These are phyloP conservation scores for Nomada lathburiana DNA, from an alignment of 2,888 invertebrate species.

Conservation along the genomic window DNA sequence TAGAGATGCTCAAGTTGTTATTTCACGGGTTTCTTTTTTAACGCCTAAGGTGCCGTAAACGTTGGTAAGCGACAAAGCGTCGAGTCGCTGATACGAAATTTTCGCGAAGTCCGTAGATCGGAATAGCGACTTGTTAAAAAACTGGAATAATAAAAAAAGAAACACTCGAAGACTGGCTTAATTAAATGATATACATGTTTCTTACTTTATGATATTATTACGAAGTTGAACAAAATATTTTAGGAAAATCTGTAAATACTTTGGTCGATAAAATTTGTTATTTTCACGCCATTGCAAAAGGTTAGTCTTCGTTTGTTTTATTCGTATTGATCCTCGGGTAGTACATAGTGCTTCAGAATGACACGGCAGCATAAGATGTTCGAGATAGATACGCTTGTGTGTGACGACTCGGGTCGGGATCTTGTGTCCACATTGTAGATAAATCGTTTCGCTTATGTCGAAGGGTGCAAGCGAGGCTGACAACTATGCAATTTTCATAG, in stretches of 20 bases:
- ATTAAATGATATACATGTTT: not conserved
- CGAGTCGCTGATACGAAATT: too few relatives aligned
- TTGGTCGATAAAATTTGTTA: not conserved
- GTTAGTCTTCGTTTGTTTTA: constrained; percentile 14
- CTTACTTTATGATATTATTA: not conserved
- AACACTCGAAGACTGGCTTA: constrained; percentile 13
- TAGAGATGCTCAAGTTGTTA: constrained; percentile 46
- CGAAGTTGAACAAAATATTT: not conserved
- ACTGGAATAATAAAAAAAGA: not conserved
- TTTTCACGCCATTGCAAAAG: not conserved
- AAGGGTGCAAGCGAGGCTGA: not conserved
- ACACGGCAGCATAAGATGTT: constrained; percentile 15
- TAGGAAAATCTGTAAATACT: not conserved
- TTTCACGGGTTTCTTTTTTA: constrained; percentile 22
- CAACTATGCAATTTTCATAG: constrained; percentile 24
- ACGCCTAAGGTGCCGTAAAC: constrained; percentile 12
- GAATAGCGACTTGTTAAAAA: constrained; percentile 4
- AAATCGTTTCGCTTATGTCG: constrained; percentile 8
- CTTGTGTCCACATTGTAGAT: constrained; percentile 16
- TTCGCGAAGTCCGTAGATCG: constrained; percentile 19
- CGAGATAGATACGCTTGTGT: constrained; percentile 30
- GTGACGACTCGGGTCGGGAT: constrained; percentile 6
- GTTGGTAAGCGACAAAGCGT: constrained; percentile 16
- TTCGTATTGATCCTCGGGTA: constrained; percentile 36
- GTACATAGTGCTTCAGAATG: constrained; percentile 18